A percentile compares a stretch with the other conserved stretches of the same genome.
Evolutionary conservation across 2,797 vertebrate species (phyloP).

Genomic region (Mergus octosetaceus): DNA sequence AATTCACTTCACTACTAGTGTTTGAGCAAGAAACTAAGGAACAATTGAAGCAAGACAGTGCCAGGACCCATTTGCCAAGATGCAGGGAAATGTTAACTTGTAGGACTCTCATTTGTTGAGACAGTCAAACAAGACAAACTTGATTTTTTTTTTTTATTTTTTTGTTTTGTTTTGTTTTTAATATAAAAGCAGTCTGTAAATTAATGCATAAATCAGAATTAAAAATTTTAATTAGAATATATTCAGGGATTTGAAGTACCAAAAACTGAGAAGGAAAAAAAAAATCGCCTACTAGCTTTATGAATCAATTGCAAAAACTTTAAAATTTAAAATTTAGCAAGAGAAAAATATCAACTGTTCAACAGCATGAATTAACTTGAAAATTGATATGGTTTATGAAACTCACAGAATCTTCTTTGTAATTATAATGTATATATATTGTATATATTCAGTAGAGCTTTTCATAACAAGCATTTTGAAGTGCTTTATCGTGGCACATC

Average conservation of each 20-base stretch:
- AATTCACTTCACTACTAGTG: background rate
- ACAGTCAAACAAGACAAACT: background rate
- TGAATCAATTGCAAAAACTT: background rate
- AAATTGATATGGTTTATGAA: background rate
- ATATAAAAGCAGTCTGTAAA: background rate
- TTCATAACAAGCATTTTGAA: background rate
- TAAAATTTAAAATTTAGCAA: background rate
- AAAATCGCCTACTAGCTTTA: background rate
- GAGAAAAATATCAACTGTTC: background rate
- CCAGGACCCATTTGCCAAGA: background rate
- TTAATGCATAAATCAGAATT: background rate
- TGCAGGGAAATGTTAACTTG: background rate
- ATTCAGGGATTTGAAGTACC: background rate
- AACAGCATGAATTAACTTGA: background rate
- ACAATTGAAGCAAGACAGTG: background rate
- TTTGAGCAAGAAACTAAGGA: background rate
- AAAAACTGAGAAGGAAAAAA: background rate
- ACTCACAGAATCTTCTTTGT: background rate
- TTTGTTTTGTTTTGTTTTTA: background rate
- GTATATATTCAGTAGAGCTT: background rate
- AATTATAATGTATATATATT: background rate
- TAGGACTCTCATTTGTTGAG: background rate
- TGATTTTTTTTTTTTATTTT: rapidly evolving
- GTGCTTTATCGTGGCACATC: background rate
- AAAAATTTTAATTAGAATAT: background rate